These are phyloP conservation scores for Lasioglossum marginatum DNA, from an alignment of 2,888 invertebrate genomes.

Conservation along the genomic window DNA sequence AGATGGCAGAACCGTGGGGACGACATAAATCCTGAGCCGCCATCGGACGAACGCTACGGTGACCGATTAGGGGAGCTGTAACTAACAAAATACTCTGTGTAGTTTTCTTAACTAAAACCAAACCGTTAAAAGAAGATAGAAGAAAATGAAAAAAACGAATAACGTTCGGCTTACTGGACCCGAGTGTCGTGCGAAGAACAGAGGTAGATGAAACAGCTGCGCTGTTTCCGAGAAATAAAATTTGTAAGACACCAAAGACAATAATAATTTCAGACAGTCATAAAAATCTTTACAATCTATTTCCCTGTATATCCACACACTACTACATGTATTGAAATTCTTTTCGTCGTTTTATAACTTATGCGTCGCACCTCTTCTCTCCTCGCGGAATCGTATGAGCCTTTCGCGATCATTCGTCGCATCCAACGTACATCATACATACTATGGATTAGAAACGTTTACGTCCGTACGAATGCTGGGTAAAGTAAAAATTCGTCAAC, in stretches of 20 bases:
- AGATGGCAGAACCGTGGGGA: background rate
- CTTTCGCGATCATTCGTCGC: constrained; percentile 44
- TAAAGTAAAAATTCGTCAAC: constrained; percentile 35
- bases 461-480: constrained; percentile 29
- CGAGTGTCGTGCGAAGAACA: background rate
- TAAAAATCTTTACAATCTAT: constrained; percentile 69
- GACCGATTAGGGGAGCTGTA: constrained; percentile 18
- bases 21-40: background rate
- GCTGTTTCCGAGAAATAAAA: constrained; percentile 35
- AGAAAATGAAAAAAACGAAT: constrained; percentile 1
- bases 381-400: constrained; percentile 42
- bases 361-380: constrained; percentile 37
- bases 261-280: constrained; percentile 64
- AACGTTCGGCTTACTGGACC: constrained; percentile 9
- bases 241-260: constrained; percentile 49
- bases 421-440: constrained; percentile 57
- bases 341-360: constrained; percentile 58
- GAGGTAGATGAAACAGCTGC: constrained; percentile 48
- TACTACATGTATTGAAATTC: constrained; percentile 64
- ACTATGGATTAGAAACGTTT: constrained; percentile 54
- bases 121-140: background rate
- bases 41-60: constrained; percentile 23
- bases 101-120: constrained; percentile 3
- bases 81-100: constrained; percentile 31
- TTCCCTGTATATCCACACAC: constrained; percentile 70